A percentile compares a stretch with the other conserved stretches of the same genome.
Evolutionary conservation across 2,113 vertebrate genomes (phyloP).

Genomic region (Murina feae): DNA sequence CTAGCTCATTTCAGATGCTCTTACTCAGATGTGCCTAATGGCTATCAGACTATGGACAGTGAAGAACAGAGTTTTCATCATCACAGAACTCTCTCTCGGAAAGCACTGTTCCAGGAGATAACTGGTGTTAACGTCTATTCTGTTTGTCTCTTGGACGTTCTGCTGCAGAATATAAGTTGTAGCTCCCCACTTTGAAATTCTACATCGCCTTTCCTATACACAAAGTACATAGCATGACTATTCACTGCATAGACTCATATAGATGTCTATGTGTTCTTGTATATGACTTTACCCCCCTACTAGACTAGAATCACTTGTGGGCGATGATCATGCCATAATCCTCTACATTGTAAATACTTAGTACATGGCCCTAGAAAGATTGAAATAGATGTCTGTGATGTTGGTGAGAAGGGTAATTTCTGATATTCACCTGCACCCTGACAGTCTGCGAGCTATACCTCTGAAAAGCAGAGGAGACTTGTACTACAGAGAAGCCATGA

Average conservation of each 20-base stretch:
- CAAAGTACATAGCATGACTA: not conserved
- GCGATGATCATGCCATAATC: not conserved
- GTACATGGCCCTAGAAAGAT: not conserved
- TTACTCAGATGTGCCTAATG: not conserved
- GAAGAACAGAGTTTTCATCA: not conserved
- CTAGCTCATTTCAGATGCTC: not conserved
- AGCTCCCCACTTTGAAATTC: not conserved
- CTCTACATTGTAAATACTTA: not conserved
- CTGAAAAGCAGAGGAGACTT: conserved; percentile 33
- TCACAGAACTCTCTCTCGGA: not conserved
- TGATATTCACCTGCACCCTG: not conserved
- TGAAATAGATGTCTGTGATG: not conserved
- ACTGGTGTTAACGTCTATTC: not conserved
- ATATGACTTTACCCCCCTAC: not conserved
- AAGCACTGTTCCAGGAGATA: not conserved
- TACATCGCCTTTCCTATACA: not conserved
- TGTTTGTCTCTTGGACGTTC: not conserved
- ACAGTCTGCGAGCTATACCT: conserved; percentile 38
- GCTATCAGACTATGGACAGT: not conserved
- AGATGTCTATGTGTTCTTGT: not conserved
- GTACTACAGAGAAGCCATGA: conserved; percentile 16
- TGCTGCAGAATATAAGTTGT: not conserved
- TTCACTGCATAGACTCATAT: not conserved
- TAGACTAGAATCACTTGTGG: not conserved
- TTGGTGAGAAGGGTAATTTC: conserved; percentile 15